Conservation (phyloP, 2,113 vertebrate genomes). For the rat (Rattus norvegicus) region DNA sequence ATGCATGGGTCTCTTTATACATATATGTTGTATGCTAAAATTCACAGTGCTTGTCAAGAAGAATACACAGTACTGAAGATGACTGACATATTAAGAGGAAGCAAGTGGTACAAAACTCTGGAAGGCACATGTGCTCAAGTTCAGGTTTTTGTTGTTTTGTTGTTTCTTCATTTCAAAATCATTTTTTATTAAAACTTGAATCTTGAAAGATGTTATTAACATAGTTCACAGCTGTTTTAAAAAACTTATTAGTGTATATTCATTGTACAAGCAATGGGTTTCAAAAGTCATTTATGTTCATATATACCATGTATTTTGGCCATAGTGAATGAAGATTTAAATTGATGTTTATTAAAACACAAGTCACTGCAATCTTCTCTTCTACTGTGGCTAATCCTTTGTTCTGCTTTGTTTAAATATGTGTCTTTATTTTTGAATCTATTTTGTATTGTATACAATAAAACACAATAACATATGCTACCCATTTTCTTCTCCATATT, state of each 20-base stretch:
- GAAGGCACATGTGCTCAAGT: not conserved
- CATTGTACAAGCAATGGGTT: not conserved
- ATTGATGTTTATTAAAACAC: not conserved
- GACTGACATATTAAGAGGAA: not conserved
- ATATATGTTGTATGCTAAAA: not conserved
- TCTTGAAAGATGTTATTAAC: not conserved
- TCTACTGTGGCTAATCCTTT: not conserved
- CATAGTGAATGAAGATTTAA: not conserved
- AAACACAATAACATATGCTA: not conserved
- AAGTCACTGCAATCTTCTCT: not conserved
- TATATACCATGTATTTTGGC: not conserved
- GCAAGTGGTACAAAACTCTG: not conserved
- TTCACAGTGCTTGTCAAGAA: not conserved
- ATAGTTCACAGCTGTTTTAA: not conserved
- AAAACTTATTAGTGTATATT: not conserved
- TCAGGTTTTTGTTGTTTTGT: too few species aligned
- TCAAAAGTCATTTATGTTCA: not conserved
- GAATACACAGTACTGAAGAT: not conserved
- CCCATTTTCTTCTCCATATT: not conserved
- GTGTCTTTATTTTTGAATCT: not conserved
- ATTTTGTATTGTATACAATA: not conserved
- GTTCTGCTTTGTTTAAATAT: not conserved
- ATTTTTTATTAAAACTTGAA: not conserved
- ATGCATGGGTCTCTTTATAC: not conserved
- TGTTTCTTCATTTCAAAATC: not conserved